Evolutionary conservation across 2,113 vertebrate species (phyloP).

Genomic region (Spea multiplicata): DNA sequence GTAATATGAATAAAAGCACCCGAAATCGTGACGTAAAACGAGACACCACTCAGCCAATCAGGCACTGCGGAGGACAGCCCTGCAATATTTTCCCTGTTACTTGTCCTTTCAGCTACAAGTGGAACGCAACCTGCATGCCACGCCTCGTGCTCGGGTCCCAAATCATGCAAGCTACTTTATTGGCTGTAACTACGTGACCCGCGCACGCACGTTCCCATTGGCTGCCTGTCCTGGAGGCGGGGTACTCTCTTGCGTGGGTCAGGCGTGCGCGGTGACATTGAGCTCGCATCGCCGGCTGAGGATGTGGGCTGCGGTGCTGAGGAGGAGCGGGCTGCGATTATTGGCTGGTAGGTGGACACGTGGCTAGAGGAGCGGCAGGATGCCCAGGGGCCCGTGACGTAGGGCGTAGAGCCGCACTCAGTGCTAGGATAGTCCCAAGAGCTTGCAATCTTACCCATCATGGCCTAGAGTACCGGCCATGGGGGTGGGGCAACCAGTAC

Average conservation of each 20-base stretch:
- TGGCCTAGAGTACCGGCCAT: too few relatives aligned
- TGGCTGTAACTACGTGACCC: neutral
- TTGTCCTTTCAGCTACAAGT: neutral
- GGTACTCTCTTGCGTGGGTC: neutral
- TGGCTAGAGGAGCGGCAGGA: neutral
- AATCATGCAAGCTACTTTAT: neutral
- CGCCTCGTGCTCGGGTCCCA: neutral
- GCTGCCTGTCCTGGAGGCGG: neutral
- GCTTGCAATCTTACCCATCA: neutral
- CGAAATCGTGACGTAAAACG: too few relatives aligned
- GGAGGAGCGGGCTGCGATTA: conserved; percentile 23
- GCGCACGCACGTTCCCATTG: neutral
- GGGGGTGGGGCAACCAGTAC: too few relatives aligned
- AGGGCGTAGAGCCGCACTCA: too few relatives aligned
- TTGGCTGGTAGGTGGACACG: conserved; percentile 28
- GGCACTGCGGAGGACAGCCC: neutral
- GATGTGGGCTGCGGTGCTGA: conserved; percentile 19
- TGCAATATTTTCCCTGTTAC: neutral
- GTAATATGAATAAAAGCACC: too few relatives aligned
- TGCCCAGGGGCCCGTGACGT: neutral
- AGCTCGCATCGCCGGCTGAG: neutral
- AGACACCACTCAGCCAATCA: neutral
- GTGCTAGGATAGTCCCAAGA: neutral
- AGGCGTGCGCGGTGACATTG: neutral
- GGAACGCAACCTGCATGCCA: neutral